These are phyloP conservation scores for Oophaga pumilio DNA, from an alignment of 2,113 vertebrate species.

Conservation along the genomic window DNA sequence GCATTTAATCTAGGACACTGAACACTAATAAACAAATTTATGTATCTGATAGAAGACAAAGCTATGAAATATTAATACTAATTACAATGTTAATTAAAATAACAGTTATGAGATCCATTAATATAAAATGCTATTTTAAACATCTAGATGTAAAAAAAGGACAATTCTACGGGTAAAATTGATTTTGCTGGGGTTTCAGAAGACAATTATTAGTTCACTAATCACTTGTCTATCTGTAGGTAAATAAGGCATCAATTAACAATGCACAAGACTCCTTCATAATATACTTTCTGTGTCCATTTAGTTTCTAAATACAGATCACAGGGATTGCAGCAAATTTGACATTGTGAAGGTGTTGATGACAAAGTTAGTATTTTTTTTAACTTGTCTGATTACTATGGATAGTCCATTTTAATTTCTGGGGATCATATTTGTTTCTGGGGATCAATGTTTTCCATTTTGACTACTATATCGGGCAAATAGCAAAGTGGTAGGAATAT, in stretches of 20 bases:
- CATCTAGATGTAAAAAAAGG: not conserved
- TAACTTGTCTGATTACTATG: not conserved
- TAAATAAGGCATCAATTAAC: not conserved
- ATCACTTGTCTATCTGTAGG: not conserved
- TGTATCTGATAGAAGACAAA: not conserved
- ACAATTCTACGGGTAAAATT: not conserved
- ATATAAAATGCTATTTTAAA: not conserved
- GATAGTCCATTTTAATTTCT: not conserved
- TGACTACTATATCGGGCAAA: too few species aligned
- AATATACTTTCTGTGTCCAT: not conserved
- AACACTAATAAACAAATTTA: not conserved
- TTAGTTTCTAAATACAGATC: not conserved
- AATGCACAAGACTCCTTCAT: not conserved
- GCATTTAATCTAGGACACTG: not conserved
- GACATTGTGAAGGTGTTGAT: not conserved
- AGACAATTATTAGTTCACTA: not conserved
- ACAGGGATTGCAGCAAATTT: not conserved
- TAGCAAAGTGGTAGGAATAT: too few species aligned
- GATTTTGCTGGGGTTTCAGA: not conserved
- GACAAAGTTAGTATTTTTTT: not conserved
- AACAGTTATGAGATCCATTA: not conserved
- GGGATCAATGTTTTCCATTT: not conserved
- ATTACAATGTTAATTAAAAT: slow-evolving; percentile 12
- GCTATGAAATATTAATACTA: slow-evolving; percentile 19
- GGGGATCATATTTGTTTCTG: not conserved